Base-by-base conservation (phyloP, 2,797 vertebrate genomes). In the Fratercula arctica region DNA sequence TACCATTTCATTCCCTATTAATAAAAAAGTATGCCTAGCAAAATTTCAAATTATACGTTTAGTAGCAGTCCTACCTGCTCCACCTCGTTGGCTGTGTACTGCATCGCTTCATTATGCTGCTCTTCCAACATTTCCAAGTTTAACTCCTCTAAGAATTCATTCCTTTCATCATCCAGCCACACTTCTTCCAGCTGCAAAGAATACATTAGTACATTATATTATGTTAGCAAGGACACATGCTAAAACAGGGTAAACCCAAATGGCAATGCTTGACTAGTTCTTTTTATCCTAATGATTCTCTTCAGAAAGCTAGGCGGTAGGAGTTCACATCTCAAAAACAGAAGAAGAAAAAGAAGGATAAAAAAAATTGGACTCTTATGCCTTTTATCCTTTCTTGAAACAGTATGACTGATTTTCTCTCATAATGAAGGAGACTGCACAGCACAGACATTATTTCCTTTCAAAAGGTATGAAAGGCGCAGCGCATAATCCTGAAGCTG, bases 91-190 rank as follows among this genome's bases (percentile, higher is more conserved):
- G 97, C 97, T 80, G 97, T 96, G 94, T 95, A 94, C 97, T 98
- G 98, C 95, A 98, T 98, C 11, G 98, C 98, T 98, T 99, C 99
- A 94, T 99, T 98, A 97, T 98, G 98, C 96, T 99, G 98, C 95
- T 99, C 99, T 97, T 99, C 99, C 98, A 99, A 87, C 98, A 99
- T 98, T 97, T 99, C 99, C 98, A 99, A 98, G 97, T 99, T 99
- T 97, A 99, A 98, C 97, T 99, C 99, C 98, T 99, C 99, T 96
- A 99, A 98, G 98, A 99, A 99, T 97, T 99, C 99, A 73, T 98
- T 99, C 97, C 99, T 99, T 97, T 99, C 99, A 98, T 99, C 99
- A 97, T 99, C 99, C 97, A 99, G 98, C 99, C 99, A 99, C 89
- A 98, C 98, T 97, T 99, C 99, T 95, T 99, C 99, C 98, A 99